These are phyloP conservation scores for Muricea muricata DNA, from an alignment of 92 coral and sea anemone genomes.

Conservation along the genomic window DNA sequence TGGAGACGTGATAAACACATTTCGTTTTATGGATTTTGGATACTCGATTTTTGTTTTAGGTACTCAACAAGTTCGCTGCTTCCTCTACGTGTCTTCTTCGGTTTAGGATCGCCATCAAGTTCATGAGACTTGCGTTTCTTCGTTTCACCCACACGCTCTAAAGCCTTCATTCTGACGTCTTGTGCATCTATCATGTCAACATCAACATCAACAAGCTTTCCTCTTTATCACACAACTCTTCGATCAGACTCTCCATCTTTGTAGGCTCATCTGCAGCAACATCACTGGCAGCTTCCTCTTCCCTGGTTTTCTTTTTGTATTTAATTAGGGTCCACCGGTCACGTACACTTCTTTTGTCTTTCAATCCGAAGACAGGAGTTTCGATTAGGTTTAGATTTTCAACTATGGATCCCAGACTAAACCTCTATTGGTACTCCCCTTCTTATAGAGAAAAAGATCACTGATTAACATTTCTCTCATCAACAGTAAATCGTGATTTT, in stretches of 20 bases:
- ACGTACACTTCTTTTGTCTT: constrained; percentile 37
- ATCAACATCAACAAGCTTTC: constrained; percentile 36
- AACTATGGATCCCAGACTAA: neutral
- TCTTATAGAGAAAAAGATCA: neutral
- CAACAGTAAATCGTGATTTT: no score
- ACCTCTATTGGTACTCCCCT: constrained; percentile 3
- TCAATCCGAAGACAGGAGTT: neutral
- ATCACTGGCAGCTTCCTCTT: constrained; percentile 59
- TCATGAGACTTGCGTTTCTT: constrained; percentile 26
- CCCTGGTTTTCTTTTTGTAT: constrained; percentile 41
- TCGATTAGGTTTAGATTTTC: constrained; percentile 2
- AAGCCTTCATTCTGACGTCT: constrained; percentile 51
- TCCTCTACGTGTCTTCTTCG: constrained; percentile 26
- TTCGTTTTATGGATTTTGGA: constrained; percentile 47
- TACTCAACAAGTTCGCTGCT: constrained; percentile 46
- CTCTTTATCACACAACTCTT: constrained; percentile 49
- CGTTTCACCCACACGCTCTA: constrained; percentile 62
- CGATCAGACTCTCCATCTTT: constrained; percentile 50
- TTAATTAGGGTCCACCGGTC: constrained; percentile 58
- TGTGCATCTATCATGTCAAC: constrained; percentile 49
- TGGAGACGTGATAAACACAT: constrained; percentile 48
- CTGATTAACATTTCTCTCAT: no score
- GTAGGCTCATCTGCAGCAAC: constrained; percentile 57
- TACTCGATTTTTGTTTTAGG: constrained; percentile 43
- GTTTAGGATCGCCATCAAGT: constrained; percentile 11